Percentiles rank a stretch among this genome's conserved stretches.
Evolutionary conservation across 1,140 invertebrate species (phyloP).

Genomic region (Danaus melanippus): DNA sequence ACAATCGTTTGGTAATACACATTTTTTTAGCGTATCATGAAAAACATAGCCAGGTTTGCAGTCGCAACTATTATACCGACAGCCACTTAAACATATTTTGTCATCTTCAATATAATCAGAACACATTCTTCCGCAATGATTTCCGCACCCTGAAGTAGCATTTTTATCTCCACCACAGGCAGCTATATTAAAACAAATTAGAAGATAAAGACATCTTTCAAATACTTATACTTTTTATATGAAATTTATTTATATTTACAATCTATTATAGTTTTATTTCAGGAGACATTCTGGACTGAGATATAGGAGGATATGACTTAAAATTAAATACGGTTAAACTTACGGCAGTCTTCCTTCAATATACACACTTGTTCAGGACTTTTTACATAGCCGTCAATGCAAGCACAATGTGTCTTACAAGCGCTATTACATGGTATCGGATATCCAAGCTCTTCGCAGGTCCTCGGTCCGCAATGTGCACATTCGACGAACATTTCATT

Average conservation of each 20-base stretch:
- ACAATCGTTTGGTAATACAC: slow-evolving; percentile 25
- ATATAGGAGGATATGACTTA: too few species aligned
- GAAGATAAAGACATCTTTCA: too few species aligned
- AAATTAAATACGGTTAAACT: slow-evolving; percentile 1
- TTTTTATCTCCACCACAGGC: slow-evolving; percentile 29
- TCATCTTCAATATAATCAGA: slow-evolving; percentile 11
- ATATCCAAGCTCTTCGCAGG: slow-evolving; percentile 21
- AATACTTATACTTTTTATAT: too few species aligned
- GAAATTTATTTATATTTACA: too few species aligned
- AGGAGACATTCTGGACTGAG: too few species aligned
- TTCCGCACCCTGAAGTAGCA: slow-evolving; percentile 26
- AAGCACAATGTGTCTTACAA: slow-evolving; percentile 16
- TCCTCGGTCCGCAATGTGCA: slow-evolving; percentile 21
- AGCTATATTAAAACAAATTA: not conserved
- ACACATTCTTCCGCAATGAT: slow-evolving; percentile 24
- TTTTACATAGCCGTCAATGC: slow-evolving; percentile 19
- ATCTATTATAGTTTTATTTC: too few species aligned
- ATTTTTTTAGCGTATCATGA: slow-evolving; percentile 21
- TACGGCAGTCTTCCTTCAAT: slow-evolving; percentile 20
- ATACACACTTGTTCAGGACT: slow-evolving; percentile 18
- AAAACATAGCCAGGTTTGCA: slow-evolving; percentile 24
- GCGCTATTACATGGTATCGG: slow-evolving; percentile 19
- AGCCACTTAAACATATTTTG: slow-evolving; percentile 7
- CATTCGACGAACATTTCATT: slow-evolving; percentile 28
- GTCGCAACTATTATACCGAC: slow-evolving; percentile 21